Base-by-base conservation (phyloP, 1,140 invertebrate species). In the Brachionus angularis region DNA sequence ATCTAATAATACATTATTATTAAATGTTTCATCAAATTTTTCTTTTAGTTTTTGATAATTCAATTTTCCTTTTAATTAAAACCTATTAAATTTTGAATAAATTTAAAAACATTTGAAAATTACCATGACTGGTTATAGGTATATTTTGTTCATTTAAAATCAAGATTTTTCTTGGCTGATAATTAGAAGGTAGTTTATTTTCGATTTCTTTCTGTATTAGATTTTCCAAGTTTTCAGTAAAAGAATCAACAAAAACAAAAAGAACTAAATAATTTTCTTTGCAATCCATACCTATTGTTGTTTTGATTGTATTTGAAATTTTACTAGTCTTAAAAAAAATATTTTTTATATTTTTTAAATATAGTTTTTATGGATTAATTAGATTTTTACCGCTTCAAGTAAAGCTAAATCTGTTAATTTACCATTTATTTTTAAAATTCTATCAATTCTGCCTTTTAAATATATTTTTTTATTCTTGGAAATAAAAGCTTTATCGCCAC, bases 341-440 rank as follows among this genome's bases (percentile, higher is more conserved):
- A n/a, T n/a, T n/a, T n/a, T n/a, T n/a, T n/a, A n/a, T n/a, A n/a
- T n/a, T n/a, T n/a, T n/a, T n/a, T n/a, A n/a, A n/a, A n/a, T n/a
- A n/a, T n/a, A n/a, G n/a, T n/a, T n/a, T n/a, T n/a, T n/a, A n/a
- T n/a, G n/a, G n/a, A n/a, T n/a, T n/a, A n/a, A n/a, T n/a, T n/a
- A n/a, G n/a, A 39, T 14, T 53, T 55, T 78, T 55, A 80, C 79
- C 74, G 79, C 77, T 80, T 89, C 86, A 49, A 90, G 84, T 53
- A 82, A 76, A 29, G 79, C 75, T 29, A 89, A 77, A 76, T 85
- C 84, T 18, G 90, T 75, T 79, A 86, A 86, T 73, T 86, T 83
- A 1, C 89, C 89, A 80, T 87, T 86, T 78, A 88, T 80, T 81
- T 91, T 91, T n/a, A 90, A 81, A 39, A 85, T 78, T 72, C 85